These are phyloP conservation scores for Penaeus chinensis DNA, from an alignment of 1,140 invertebrate genomes.

Conservation along the genomic window DNA sequence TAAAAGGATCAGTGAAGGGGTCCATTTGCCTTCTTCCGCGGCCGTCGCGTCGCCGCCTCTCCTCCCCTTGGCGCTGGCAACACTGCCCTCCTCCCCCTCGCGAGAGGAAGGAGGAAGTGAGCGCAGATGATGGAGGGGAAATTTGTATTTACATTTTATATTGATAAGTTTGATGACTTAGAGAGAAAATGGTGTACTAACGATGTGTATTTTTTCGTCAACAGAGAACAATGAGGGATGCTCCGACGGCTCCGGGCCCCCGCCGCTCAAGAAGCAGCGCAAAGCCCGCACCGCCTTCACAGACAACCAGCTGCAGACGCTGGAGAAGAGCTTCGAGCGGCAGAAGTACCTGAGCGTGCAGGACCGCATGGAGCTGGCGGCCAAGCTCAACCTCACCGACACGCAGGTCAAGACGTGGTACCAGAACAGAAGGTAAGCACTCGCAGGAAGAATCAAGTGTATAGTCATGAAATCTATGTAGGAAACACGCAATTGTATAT, in stretches of 20 bases:
- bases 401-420: slow-evolving; percentile 59
- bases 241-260: slow-evolving; percentile 31
- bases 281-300: slow-evolving; percentile 53
- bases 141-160: not conserved
- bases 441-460: not conserved
- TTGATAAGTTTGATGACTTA: not conserved
- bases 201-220: not conserved
- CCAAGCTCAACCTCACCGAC: slow-evolving; percentile 54
- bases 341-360: slow-evolving; percentile 57
- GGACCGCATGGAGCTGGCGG: slow-evolving; percentile 58
- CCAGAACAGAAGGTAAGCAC: slow-evolving; percentile 53
- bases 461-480: too few species aligned
- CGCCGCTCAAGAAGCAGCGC: slow-evolving; percentile 49
- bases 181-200: not conserved
- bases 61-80: slow-evolving; percentile 16
- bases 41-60: slow-evolving; percentile 11
- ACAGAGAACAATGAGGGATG: slow-evolving; percentile 43
- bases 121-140: not conserved
- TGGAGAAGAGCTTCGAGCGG: slow-evolving; percentile 56
- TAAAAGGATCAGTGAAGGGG: slow-evolving; percentile 40
- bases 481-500: not conserved
- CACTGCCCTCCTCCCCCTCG: slow-evolving; percentile 27
- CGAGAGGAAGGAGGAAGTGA: not conserved
- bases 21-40: slow-evolving; percentile 17
- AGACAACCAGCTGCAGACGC: slow-evolving; percentile 57